phyloP scores from a whole-genome alignment of 1,140 invertebrate species.

The Cheumatopsyche charites region DNA sequence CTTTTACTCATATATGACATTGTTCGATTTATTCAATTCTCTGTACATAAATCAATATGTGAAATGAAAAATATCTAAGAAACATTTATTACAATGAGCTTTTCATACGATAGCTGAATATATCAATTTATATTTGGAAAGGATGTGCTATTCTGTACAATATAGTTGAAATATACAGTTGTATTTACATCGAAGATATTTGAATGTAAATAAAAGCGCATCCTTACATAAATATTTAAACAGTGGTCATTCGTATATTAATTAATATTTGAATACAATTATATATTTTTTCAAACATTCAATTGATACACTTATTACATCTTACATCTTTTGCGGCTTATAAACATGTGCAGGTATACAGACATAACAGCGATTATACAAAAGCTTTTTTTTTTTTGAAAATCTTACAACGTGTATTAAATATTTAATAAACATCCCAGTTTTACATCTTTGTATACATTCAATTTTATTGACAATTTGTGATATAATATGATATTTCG shows the following conservation, averaged over 20 bases:
- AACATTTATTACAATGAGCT: too few relatives aligned
- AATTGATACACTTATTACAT: too few relatives aligned
- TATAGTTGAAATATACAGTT: too few relatives aligned
- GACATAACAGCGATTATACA: constrained; percentile 26
- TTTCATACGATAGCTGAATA: too few relatives aligned
- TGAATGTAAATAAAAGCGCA: not conserved
- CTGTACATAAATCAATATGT: too few relatives aligned
- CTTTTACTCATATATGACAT: too few relatives aligned
- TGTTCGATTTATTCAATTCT: too few relatives aligned
- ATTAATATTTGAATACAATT: too few relatives aligned
- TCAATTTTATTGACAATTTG: constrained; percentile 30
- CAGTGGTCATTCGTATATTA: not conserved
- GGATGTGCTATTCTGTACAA: too few relatives aligned
- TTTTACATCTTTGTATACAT: constrained; percentile 24
- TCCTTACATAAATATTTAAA: not conserved
- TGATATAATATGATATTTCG: constrained; percentile 28
- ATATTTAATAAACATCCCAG: not conserved
- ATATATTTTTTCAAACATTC: too few relatives aligned
- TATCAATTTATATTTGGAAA: too few relatives aligned
- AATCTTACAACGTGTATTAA: not conserved
- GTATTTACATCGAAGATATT: constrained; percentile 4
- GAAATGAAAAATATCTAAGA: too few relatives aligned
- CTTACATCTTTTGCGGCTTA: constrained; percentile 17
- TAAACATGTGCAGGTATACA: constrained; percentile 29
- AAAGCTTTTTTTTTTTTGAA: constrained; percentile 26